Evolutionary conservation across 1,140 invertebrate genomes (phyloP), one percentile per base, ranked within the genome.

Genomic region (Drosophila melanica): DNA sequence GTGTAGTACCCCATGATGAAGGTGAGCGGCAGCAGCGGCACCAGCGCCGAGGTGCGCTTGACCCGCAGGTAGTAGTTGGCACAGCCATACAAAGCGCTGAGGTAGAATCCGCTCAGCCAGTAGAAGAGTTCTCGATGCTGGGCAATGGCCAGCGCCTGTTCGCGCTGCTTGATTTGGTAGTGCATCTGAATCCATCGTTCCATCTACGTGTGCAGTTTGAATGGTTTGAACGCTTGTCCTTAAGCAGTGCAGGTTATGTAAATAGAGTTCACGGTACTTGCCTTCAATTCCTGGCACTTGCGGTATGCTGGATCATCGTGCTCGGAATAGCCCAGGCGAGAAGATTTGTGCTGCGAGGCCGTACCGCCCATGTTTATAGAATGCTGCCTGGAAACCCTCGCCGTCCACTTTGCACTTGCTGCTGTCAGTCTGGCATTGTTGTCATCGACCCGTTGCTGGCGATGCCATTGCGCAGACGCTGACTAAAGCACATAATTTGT

Each of bases 181-280:
- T 95, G 95, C 93, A 97, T 94, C 82, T 96, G 95, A 75, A 97
- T 95, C 92, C 96, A 96, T 48, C 95, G 91, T 79, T 95, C 95
- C 90, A 95, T 92, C 95, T 95, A 9, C 8, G 30, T 27, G 20
- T 16, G 20, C 20, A 30, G 16, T 23, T 8, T 10, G 23, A 12
- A 35, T 30, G 3, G 4, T n/a, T n/a, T n/a, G n/a, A n/a, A n/a
- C n/a, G n/a, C n/a, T n/a, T n/a, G n/a, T n/a, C n/a, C n/a, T 0
- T 41, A 4, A 20, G n/a, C 42, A 6, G 11, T 27, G 23, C 7
- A 37, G 12, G 12, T 75, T 70, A 65, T 66, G 14, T 59, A 64
- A 51, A 12, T 41, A 39, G 4, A 16, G 11, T 12, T 12, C 1
- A 11, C 6, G 11, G 0, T 2, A 75, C 74, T 62, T 62, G 80